Evolutionary conservation across 2,113 vertebrate genomes (phyloP).

Genomic region (Oncorhynchus masou): DNA sequence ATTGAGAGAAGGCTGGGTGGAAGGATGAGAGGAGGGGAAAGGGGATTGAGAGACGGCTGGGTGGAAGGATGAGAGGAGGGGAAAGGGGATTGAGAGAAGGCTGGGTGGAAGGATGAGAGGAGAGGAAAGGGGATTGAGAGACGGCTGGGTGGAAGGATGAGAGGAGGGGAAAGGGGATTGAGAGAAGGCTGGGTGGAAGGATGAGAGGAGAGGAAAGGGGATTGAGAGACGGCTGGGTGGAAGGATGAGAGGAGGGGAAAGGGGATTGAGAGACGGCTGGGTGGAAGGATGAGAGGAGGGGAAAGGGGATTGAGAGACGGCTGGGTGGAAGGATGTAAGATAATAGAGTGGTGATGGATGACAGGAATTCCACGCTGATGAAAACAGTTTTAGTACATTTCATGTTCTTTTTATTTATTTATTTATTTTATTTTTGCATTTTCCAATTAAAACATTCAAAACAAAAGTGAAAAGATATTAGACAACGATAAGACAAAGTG

Average conservation of each 20-base stretch:
- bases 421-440: too few species aligned
- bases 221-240: too few species aligned
- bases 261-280: too few species aligned
- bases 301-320: constrained; percentile 17
- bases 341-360: not conserved
- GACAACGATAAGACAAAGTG: too few species aligned
- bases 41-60: constrained; percentile 17
- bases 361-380: too few species aligned
- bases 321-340: constrained; percentile 7
- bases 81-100: constrained; percentile 9
- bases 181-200: constrained; percentile 35
- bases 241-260: constrained; percentile 27
- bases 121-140: not conserved
- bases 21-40: not conserved
- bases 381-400: not conserved
- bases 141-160: constrained; percentile 9
- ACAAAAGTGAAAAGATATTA: too few species aligned
- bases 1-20: constrained; percentile 20
- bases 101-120: not conserved
- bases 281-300: constrained; percentile 29
- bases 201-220: constrained; percentile 9
- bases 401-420: too few species aligned
- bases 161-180: not conserved
- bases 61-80: not conserved
- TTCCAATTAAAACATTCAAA: too few species aligned